A percentile compares a stretch with the other conserved stretches of the same genome.
These are phyloP conservation scores for Pluvialis apricaria DNA, from an alignment of 2,113 vertebrate genomes.

Conservation along the genomic window DNA sequence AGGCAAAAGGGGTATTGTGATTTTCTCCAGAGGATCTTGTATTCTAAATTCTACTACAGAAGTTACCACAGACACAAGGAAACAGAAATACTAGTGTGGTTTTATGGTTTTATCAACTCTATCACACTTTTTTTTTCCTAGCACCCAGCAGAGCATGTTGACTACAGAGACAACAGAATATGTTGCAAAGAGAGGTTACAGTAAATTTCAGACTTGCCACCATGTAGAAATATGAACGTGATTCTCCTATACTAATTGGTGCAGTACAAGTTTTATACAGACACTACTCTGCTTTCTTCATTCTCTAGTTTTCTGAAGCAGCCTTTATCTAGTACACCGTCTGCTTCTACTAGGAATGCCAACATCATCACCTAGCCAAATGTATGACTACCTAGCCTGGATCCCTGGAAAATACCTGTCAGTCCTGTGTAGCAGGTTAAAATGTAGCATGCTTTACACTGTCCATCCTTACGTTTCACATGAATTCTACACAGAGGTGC, in stretches of 20 bases:
- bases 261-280: neutral
- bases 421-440: neutral
- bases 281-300: neutral
- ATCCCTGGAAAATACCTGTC: neutral
- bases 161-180: neutral
- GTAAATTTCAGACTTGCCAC: neutral
- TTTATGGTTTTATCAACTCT: neutral
- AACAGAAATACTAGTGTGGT: neutral
- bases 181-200: neutral
- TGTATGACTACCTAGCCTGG: neutral
- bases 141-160: neutral
- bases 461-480: rapidly evolving
- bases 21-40: neutral
- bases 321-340: neutral
- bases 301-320: neutral
- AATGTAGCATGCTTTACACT: neutral
- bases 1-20: neutral
- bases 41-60: neutral
- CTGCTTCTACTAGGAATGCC: neutral
- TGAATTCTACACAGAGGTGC: neutral
- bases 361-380: neutral
- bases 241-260: neutral
- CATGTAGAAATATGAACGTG: neutral
- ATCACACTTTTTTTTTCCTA: neutral
- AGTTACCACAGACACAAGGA: neutral